Base-by-base conservation (phyloP, 2,888 invertebrate species). In the Altica lythri region DNA sequence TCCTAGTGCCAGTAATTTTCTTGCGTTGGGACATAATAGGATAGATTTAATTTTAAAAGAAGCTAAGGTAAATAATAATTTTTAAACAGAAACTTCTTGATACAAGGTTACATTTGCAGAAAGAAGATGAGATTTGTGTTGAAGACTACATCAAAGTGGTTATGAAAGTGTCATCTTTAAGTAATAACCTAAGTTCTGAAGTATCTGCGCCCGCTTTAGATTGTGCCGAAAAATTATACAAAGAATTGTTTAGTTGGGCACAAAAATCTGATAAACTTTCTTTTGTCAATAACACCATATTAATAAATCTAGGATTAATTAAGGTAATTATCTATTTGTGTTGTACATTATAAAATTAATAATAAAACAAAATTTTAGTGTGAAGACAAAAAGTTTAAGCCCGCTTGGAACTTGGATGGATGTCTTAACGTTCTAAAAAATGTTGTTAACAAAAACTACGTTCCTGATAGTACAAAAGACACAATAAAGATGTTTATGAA, bases 221-320 rank as follows among this genome's bases (percentile, higher is more conserved):
- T 49, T 74, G 79, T n/a, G 74, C 77, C 5, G 80, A 83, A 69
- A 65, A 54, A 53, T 69, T 86, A 38, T 84, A 74, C 64, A 73
- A 76, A 37, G 77, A 80, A 44, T 69, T 87, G 52, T 85, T 84
- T 66, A 72, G 75, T 3, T 75, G 79, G 65, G 78, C 82, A 1
- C 65, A 80, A 53, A 73, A 79, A 30, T 75, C 76, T 10, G 75
- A 81, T 16, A 74, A 79, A 56, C 69, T 79, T 4, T 80, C 86
- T 61, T 63, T 79, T 12, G 75, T 87, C 3, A 84, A 86, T 22
- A 89, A 90, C 70, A 73, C 79, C 3, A 71, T 90, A 63, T 76
- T 90, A 13, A 79, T 85, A 0, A 82, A 84, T 43, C 73, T 90
- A 9, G 86, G 85, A 1, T 77, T 90, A 2, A 82, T 90, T 30